Conservation (phyloP, 2,113 vertebrate genomes). For the Rana temporaria region DNA sequence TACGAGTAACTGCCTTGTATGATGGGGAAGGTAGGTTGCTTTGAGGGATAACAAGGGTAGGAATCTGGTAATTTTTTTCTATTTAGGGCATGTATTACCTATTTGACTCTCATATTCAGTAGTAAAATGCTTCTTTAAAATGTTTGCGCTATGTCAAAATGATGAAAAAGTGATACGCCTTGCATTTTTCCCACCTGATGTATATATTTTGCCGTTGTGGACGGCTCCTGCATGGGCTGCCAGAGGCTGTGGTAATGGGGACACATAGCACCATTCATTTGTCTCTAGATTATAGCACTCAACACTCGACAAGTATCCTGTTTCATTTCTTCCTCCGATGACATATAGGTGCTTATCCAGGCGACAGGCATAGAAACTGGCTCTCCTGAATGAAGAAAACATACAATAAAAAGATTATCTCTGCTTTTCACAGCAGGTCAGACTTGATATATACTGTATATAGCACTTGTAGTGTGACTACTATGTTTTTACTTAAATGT, state of each 20-base stretch:
- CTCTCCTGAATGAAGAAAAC: constrained; percentile 82
- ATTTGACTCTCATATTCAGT: no score
- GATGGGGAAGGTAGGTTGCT: no score
- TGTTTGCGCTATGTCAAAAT: no score
- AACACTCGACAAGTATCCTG: constrained; percentile 95
- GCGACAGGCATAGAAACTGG: constrained; percentile 97
- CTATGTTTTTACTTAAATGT: neutral
- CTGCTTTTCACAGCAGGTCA: neutral
- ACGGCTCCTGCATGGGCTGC: constrained; percentile 95
- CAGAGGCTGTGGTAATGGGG: constrained; percentile 91
- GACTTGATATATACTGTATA: neutral
- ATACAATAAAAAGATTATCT: constrained; percentile 20
- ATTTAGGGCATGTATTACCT: no score
- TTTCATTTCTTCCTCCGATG: constrained; percentile 95
- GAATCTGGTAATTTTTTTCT: no score
- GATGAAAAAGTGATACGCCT: neutral
- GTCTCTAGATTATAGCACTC: constrained; percentile 97
- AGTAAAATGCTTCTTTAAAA: no score
- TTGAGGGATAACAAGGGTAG: no score
- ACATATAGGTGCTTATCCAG: constrained; percentile 96
- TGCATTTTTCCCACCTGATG: constrained; percentile 86
- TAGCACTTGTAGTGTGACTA: neutral
- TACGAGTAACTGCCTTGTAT: no score
- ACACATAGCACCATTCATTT: constrained; percentile 97
- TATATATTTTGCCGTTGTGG: constrained; percentile 98